Evolutionary conservation across 1,140 invertebrate genomes (phyloP).

Genomic region (Popillia japonica): DNA sequence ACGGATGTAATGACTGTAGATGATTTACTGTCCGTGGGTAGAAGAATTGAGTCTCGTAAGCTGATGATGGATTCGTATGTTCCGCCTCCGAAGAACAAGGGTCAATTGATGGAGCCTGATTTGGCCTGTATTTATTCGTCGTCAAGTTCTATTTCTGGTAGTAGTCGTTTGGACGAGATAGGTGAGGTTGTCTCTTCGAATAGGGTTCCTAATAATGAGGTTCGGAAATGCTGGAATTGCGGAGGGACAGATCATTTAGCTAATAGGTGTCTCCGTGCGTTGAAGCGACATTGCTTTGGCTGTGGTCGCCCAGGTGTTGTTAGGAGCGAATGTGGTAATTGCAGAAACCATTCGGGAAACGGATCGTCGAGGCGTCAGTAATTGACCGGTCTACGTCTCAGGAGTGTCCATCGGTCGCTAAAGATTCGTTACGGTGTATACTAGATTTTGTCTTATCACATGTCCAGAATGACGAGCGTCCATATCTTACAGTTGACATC

Average conservation of each 20-base stretch:
- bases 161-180: background rate
- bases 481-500: slow-evolving; percentile 35
- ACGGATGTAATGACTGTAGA: background rate
- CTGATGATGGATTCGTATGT: background rate
- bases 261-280: background rate
- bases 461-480: slow-evolving; percentile 19
- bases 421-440: background rate
- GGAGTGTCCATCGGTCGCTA: no score
- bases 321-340: background rate
- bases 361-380: no score
- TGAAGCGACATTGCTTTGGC: no score
- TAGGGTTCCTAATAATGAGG: background rate
- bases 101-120: background rate
- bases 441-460: slow-evolving; percentile 32
- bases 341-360: no score
- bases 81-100: background rate
- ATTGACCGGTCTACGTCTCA: no score
- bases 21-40: background rate
- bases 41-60: background rate
- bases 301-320: no score
- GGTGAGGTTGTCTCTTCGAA: no score
- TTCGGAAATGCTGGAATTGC: slow-evolving; percentile 6
- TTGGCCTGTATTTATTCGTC: background rate
- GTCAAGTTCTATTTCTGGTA: background rate
- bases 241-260: background rate